These are phyloP conservation scores for Hyposoter didymator DNA, from an alignment of 2,888 invertebrate genomes.

Conservation along the genomic window DNA sequence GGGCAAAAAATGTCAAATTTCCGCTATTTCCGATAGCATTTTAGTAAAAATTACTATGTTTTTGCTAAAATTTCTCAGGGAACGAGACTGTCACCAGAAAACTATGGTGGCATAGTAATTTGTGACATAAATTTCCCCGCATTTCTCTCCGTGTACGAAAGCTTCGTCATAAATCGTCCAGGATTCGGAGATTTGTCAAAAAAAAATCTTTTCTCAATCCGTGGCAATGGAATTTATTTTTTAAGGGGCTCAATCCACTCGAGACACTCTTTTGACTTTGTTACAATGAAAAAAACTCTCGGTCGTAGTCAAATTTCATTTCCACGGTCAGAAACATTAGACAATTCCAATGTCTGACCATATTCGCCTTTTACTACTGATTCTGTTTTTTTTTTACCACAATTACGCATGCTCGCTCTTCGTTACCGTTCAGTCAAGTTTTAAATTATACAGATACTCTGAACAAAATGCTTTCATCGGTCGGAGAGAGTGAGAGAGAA, in stretches of 20 bases:
- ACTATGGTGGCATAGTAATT: too few relatives aligned
- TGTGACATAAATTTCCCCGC: too few relatives aligned
- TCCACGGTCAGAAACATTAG: background rate
- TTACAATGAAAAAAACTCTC: background rate
- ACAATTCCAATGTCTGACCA: background rate
- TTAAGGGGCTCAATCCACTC: background rate
- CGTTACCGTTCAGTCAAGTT: background rate
- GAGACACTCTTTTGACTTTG: background rate
- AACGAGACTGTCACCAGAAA: too few relatives aligned
- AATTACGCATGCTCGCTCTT: background rate
- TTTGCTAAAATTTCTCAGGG: too few relatives aligned
- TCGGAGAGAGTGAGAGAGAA: background rate
- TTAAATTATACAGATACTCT: constrained; percentile 42
- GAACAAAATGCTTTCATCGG: constrained; percentile 38
- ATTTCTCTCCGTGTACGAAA: too few relatives aligned
- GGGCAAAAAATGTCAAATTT: too few relatives aligned
- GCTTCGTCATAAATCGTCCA: too few relatives aligned
- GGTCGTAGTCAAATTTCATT: background rate
- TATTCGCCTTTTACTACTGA: constrained; percentile 21
- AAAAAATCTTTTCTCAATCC: too few relatives aligned
- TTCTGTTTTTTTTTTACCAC: background rate
- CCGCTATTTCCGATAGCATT: too few relatives aligned
- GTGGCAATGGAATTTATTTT: background rate
- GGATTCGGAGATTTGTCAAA: too few relatives aligned
- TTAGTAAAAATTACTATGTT: too few relatives aligned